Conservation (phyloP, 1,140 invertebrate species). For the Chelonus insularis region DNA sequence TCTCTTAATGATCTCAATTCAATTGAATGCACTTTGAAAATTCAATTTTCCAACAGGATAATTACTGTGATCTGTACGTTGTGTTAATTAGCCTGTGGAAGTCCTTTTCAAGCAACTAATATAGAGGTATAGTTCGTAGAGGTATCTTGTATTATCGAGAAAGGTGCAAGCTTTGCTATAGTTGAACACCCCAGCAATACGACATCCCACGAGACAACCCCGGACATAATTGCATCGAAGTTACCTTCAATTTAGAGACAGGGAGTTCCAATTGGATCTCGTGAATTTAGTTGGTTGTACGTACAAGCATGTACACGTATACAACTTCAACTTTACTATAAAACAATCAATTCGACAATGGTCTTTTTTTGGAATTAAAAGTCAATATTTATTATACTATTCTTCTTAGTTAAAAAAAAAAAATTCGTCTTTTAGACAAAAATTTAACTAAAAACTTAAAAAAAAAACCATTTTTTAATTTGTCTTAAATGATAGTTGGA, state of each 20-base stretch:
- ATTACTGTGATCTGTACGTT: neutral
- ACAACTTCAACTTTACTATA: no score
- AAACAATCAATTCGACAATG: no score
- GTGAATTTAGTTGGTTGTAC: neutral
- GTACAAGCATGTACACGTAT: neutral
- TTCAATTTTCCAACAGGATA: neutral
- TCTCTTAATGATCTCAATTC: neutral
- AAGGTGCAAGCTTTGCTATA: neutral
- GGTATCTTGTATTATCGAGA: neutral
- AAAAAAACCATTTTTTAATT: no score
- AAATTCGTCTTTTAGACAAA: no score
- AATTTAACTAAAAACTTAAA: no score
- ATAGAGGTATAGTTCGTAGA: neutral
- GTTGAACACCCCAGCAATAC: neutral
- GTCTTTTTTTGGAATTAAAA: no score
- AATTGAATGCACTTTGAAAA: neutral
- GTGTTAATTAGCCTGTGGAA: neutral
- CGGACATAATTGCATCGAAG: constrained; percentile 4
- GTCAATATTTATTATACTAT: no score
- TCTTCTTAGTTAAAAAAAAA: no score
- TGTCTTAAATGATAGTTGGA: no score
- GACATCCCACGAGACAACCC: constrained; percentile 8
- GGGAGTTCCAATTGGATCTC: neutral
- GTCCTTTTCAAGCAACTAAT: neutral
- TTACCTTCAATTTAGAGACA: neutral